Evolutionary conservation across 1,140 invertebrate species (phyloP).

Genomic region (Pogonomyrmex barbatus): DNA sequence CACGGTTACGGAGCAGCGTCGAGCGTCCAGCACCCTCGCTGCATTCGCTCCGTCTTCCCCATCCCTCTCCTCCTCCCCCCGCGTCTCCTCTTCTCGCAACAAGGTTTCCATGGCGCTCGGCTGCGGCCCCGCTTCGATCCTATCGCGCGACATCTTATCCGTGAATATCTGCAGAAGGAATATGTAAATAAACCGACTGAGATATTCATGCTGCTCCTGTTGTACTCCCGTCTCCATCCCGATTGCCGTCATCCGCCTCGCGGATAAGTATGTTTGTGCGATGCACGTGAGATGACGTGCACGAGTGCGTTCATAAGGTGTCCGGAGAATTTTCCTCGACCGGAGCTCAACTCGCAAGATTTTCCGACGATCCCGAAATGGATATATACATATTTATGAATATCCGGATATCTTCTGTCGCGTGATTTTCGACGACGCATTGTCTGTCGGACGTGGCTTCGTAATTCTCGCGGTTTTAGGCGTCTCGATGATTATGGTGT

Average conservation of each 20-base stretch:
- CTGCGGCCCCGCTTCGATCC: slow-evolving; percentile 51
- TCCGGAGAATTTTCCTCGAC: not conserved
- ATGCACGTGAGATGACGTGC: slow-evolving; percentile 21
- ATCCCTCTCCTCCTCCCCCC: not conserved
- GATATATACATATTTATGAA: not conserved
- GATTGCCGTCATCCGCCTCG: slow-evolving; percentile 49
- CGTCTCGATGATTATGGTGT: no score
- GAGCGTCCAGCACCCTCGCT: slow-evolving; percentile 37
- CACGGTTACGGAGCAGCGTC: slow-evolving; percentile 25
- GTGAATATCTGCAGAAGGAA: slow-evolving; percentile 71
- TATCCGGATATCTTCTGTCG: no score
- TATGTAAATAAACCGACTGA: slow-evolving; percentile 76
- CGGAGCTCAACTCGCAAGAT: not conserved
- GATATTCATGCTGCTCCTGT: slow-evolving; percentile 71
- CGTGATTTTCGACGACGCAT: not conserved
- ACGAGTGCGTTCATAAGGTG: not conserved
- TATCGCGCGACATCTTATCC: slow-evolving; percentile 69
- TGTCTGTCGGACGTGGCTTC: not conserved
- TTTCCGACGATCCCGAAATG: not conserved
- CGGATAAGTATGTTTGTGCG: slow-evolving; percentile 50
- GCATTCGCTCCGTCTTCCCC: slow-evolving; percentile 1
- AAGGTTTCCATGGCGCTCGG: slow-evolving; percentile 34
- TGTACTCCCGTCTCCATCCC: slow-evolving; percentile 29
- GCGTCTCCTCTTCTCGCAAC: not conserved
- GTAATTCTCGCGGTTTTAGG: not conserved